These are phyloP conservation scores for Bos indicus DNA, from an alignment of 2,113 vertebrate genomes.

Conservation along the genomic window DNA sequence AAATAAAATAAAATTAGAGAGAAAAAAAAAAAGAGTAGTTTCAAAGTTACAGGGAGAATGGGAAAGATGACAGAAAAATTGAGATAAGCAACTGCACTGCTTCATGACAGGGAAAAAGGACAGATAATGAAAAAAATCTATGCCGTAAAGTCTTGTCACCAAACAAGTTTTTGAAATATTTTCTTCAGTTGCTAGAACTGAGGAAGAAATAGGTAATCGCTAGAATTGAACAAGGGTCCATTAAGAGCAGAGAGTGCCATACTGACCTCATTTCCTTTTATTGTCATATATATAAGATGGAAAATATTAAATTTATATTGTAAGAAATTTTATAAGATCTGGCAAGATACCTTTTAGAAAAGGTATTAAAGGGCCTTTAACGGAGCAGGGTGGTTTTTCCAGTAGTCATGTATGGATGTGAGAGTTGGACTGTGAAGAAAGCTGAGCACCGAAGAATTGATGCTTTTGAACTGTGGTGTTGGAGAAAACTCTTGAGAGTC, in stretches of 20 bases:
- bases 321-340: not conserved
- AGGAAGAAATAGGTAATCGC: not conserved
- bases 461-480: too few species aligned
- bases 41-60: not conserved
- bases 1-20: too few species aligned
- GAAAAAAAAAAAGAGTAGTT: not conserved
- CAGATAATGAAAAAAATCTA: not conserved
- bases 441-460: fast-evolving
- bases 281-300: not conserved
- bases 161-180: not conserved
- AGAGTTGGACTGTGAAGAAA: too few species aligned
- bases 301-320: not conserved
- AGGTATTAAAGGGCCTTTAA: not conserved
- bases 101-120: not conserved
- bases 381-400: not conserved
- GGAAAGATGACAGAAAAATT: not conserved
- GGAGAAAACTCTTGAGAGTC: too few species aligned
- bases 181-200: not conserved
- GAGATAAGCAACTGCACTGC: not conserved
- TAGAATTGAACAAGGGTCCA: not conserved
- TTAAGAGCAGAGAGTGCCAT: not conserved
- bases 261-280: not conserved
- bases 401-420: too few species aligned
- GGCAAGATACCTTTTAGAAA: not conserved
- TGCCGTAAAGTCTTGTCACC: not conserved